Conservation (phyloP, 2,797 vertebrate genomes). For the Sarcophilus harrisii region DNA sequence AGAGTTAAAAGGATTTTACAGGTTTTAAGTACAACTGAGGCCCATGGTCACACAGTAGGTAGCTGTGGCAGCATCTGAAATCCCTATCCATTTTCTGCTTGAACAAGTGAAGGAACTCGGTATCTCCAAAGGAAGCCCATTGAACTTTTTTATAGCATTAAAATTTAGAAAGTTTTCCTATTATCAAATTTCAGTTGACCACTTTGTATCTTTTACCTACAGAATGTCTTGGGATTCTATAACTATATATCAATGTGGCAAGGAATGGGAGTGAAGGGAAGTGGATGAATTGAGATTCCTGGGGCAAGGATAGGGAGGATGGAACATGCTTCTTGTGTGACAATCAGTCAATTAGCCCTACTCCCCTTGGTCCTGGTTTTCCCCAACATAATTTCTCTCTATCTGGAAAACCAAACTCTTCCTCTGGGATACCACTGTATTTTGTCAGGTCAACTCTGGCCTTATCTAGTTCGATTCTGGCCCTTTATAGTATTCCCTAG, state of each 20-base stretch:
- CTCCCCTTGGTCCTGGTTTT: neutral
- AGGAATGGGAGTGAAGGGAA: too few species aligned
- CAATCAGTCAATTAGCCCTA: neutral
- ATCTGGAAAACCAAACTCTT: neutral
- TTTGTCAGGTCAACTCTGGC: neutral
- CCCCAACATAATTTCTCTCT: neutral
- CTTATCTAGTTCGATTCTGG: neutral
- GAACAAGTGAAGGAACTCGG: neutral
- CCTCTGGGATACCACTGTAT: neutral
- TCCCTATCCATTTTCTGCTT: neutral
- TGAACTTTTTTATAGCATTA: too few species aligned
- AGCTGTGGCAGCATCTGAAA: neutral
- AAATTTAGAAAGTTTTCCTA: too few species aligned
- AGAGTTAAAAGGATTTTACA: neutral
- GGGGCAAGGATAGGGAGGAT: neutral
- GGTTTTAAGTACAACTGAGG: neutral
- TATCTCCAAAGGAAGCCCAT: too few species aligned
- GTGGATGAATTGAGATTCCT: neutral
- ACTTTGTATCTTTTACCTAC: too few species aligned
- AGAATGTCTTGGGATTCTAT: too few species aligned
- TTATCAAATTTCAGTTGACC: too few species aligned
- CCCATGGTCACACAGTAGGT: neutral
- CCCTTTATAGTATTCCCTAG: neutral
- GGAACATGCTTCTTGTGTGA: too few species aligned
- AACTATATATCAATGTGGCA: too few species aligned